Conservation (phyloP, 1,140 invertebrate genomes). For the Drosophila willistoni region DNA sequence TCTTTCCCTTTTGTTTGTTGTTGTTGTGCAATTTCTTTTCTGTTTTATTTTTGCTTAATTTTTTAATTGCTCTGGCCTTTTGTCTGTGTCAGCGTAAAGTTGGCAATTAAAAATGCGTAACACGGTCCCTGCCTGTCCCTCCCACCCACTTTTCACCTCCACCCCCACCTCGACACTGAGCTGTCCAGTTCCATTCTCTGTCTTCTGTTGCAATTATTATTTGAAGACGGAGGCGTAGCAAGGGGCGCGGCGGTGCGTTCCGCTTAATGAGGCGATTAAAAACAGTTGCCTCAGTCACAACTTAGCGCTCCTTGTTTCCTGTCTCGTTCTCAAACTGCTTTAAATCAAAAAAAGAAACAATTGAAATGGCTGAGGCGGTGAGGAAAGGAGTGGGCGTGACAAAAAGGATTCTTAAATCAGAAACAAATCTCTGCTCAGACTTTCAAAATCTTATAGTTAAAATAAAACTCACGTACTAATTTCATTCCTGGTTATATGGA, state of each 20-base stretch:
- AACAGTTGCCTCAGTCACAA: constrained; percentile 31
- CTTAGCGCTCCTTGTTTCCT: constrained; percentile 47
- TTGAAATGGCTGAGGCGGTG: background rate
- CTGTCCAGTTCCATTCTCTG: background rate
- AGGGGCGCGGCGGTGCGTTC: constrained; percentile 12
- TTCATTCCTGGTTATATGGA: no score
- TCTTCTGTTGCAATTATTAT: background rate
- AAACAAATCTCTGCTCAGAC: background rate
- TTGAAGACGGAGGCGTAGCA: background rate
- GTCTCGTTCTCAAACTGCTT: constrained; percentile 19
- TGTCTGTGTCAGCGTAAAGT: constrained; percentile 50
- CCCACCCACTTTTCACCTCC: no score
- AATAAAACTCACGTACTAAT: background rate
- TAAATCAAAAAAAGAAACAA: no score
- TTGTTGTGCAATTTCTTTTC: constrained; percentile 3
- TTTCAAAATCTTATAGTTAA: background rate
- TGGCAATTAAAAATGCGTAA: constrained; percentile 81
- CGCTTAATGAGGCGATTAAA: constrained; percentile 56
- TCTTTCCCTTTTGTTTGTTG: background rate
- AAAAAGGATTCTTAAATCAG: constrained; percentile 2
- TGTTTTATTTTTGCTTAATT: constrained; percentile 64
- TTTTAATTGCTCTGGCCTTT: constrained; percentile 67
- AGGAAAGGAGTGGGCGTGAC: background rate
- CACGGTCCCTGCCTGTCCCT: constrained; percentile 42
- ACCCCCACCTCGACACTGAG: background rate